Conservation (phyloP, 2,113 vertebrate species). For the Carassius auratus region DNA sequence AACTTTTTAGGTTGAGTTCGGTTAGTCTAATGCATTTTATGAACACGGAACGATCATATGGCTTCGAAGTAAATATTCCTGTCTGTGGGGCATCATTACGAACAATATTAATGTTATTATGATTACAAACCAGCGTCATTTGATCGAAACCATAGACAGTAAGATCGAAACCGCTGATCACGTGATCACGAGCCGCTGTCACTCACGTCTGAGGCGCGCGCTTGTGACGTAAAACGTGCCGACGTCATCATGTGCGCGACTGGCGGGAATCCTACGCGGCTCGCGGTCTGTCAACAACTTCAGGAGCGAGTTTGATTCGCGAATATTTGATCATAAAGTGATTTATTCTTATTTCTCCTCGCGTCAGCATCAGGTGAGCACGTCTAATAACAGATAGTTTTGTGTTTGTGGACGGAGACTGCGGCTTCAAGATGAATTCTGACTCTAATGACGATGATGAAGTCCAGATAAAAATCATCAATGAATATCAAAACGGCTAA, state of each 20-base stretch:
- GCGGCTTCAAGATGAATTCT: background rate
- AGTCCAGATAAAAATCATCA: background rate
- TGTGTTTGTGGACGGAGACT: background rate
- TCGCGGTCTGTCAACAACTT: background rate
- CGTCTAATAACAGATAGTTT: too few species aligned
- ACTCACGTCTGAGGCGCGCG: background rate
- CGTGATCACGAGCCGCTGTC: background rate
- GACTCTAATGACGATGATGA: background rate
- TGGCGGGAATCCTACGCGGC: constrained; percentile 50
- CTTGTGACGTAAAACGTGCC: background rate
- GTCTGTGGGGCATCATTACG: background rate
- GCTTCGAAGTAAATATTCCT: background rate
- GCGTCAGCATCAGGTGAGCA: background rate
- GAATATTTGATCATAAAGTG: background rate
- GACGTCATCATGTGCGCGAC: constrained; percentile 7
- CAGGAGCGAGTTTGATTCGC: background rate
- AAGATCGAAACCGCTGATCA: background rate
- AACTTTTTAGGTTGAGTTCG: too few species aligned
- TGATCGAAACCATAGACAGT: background rate
- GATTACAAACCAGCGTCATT: background rate
- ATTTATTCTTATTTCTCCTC: background rate
- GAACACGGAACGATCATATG: too few species aligned
- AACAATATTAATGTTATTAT: background rate
- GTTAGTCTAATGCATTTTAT: too few species aligned
- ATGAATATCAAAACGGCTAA: background rate